Conservation (phyloP, 23 tunicate genomes). For the Halocynthia aurantium region DNA sequence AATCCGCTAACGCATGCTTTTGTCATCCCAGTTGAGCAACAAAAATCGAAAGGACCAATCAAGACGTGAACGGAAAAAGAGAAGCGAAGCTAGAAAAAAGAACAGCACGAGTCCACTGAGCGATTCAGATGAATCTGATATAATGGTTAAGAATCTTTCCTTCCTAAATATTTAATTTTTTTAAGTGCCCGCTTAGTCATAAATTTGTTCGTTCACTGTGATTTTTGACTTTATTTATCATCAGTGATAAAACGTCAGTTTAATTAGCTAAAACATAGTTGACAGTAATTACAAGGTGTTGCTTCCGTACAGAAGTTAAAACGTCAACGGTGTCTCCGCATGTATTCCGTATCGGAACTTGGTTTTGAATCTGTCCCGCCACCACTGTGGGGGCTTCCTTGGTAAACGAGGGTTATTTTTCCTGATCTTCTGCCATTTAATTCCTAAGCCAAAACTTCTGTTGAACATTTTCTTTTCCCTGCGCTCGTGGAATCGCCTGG, state of each 20-base stretch:
- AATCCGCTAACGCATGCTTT: no score
- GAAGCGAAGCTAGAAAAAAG: constrained; percentile 45
- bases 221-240: neutral
- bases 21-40: constrained; percentile 44
- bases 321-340: constrained; percentile 27
- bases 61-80: constrained; percentile 37
- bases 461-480: constrained; percentile 26
- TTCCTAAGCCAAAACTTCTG: constrained; percentile 4
- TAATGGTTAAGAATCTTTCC: constrained; percentile 51
- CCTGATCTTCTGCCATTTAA: constrained; percentile 41
- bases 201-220: neutral
- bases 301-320: neutral
- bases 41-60: constrained; percentile 51
- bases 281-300: neutral
- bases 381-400: constrained; percentile 65
- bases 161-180: constrained; percentile 36
- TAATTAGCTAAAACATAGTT: no score
- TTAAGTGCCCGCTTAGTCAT: neutral
- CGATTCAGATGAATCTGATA: constrained; percentile 73
- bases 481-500: constrained; percentile 70
- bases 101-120: constrained; percentile 29
- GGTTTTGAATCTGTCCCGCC: constrained; percentile 33
- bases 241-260: neutral
- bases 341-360: constrained; percentile 71
- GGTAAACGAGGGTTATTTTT: constrained; percentile 61